These are phyloP conservation scores for Drosophila ficusphila DNA, from an alignment of 1,140 invertebrate genomes.

Conservation along the genomic window DNA sequence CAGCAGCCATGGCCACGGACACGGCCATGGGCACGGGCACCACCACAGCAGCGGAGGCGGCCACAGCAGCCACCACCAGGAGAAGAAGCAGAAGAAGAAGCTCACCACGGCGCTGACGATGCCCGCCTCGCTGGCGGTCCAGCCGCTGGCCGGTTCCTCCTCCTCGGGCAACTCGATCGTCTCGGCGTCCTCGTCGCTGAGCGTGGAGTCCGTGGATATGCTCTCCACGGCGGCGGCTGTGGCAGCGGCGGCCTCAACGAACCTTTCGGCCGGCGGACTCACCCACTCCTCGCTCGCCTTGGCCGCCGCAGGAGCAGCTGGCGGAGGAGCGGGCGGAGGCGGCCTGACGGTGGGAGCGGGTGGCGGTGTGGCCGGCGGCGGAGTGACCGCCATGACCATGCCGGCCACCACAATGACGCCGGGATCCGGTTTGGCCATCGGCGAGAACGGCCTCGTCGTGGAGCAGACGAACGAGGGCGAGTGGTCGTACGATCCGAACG, in stretches of 20 bases:
- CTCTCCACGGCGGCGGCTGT: constrained; percentile 19
- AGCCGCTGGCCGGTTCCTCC: constrained; percentile 33
- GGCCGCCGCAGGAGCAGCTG: not conserved
- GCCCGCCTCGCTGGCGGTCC: constrained; percentile 23
- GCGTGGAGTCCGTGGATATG: constrained; percentile 67
- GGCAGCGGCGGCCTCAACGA: constrained; percentile 8
- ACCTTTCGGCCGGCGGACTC: constrained; percentile 4
- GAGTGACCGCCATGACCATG: constrained; percentile 17
- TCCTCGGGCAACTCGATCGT: constrained; percentile 57
- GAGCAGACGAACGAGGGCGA: constrained; percentile 87
- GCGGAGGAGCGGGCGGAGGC: not conserved
- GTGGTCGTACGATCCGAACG: constrained; percentile 95
- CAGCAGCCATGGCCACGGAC: constrained; percentile 21
- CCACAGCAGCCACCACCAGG: constrained; percentile 51
- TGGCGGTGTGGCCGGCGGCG: constrained; percentile 2
- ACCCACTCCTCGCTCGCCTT: constrained; percentile 12
- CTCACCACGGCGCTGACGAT: constrained; percentile 35
- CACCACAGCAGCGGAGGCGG: constrained; percentile 5
- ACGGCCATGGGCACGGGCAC: constrained; percentile 24
- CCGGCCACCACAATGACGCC: constrained; percentile 21
- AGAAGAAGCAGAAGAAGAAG: constrained; percentile 81
- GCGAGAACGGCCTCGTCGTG: constrained; percentile 79
- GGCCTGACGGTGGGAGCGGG: not conserved
- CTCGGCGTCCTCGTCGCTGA: constrained; percentile 63
- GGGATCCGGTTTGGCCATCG: constrained; percentile 55